These are phyloP conservation scores for Cheilinus undulatus DNA, from an alignment of 2,113 vertebrate genomes.

Conservation along the genomic window DNA sequence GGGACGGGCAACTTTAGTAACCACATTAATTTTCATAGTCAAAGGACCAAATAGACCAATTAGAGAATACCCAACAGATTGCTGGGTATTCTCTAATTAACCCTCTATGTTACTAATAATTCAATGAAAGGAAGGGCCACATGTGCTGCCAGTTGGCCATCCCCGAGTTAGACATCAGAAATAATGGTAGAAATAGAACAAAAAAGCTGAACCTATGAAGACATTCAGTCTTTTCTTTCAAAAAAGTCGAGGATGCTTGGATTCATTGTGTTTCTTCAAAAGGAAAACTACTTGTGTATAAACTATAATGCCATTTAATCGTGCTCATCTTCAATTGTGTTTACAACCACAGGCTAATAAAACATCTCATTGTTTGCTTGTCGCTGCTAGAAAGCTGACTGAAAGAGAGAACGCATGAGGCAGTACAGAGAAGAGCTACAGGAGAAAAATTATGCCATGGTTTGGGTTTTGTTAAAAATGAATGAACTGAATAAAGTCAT, in stretches of 20 bases:
- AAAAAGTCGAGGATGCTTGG: neutral
- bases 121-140: too few species aligned
- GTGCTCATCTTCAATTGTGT: conserved; percentile 34
- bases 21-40: too few species aligned
- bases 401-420: conserved; percentile 19
- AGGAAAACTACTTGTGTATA: neutral
- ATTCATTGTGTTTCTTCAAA: neutral
- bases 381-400: conserved; percentile 18
- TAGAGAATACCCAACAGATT: too few species aligned
- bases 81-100: too few species aligned
- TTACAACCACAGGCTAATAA: conserved; percentile 26
- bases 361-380: conserved; percentile 33
- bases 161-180: too few species aligned
- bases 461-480: neutral
- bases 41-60: too few species aligned
- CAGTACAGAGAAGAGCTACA: neutral
- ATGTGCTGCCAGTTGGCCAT: too few species aligned
- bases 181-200: too few species aligned
- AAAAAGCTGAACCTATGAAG: too few species aligned
- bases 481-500: conserved; percentile 2
- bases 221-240: neutral
- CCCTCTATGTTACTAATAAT: too few species aligned
- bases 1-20: too few species aligned
- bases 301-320: neutral
- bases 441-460: neutral